These are phyloP conservation scores for Amphilophus citrinellus DNA, from an alignment of 2,113 vertebrate genomes.

Conservation along the genomic window DNA sequence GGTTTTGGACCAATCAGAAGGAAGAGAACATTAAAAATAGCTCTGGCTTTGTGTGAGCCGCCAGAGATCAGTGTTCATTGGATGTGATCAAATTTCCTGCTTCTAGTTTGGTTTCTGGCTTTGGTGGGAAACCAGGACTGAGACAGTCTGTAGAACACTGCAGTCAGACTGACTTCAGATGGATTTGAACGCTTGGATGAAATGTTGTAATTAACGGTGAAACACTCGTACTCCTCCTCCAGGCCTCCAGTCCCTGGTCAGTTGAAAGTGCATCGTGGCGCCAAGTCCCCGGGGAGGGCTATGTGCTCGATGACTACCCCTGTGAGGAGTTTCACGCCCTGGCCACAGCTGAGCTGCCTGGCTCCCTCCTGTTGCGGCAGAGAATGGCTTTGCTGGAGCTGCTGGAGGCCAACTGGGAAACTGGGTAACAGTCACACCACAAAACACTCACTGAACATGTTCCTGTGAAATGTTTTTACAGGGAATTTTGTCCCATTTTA, in stretches of 20 bases:
- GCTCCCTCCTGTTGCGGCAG: constrained; percentile 72
- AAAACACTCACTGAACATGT: not conserved
- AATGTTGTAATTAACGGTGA: not conserved
- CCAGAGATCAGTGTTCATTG: not conserved
- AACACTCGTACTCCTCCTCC: not conserved
- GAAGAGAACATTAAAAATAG: no score
- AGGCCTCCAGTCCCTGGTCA: constrained; percentile 80
- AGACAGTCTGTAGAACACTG: not conserved
- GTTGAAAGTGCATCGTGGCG: constrained; percentile 66
- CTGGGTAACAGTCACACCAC: constrained; percentile 72
- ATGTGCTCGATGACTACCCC: constrained; percentile 77
- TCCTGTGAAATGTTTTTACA: not conserved
- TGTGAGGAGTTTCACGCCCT: constrained; percentile 80
- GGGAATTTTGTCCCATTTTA: constrained; percentile 3
- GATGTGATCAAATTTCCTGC: not conserved
- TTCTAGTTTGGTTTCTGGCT: not conserved
- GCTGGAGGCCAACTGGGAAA: constrained; percentile 81
- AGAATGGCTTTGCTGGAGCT: constrained; percentile 74
- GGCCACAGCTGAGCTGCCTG: constrained; percentile 70
- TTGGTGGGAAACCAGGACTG: not conserved
- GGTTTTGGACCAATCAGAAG: not conserved
- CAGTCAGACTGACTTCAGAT: not conserved
- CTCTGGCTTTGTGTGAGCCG: not conserved
- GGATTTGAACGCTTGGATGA: not conserved
- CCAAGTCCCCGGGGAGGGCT: constrained; percentile 51